Evolutionary conservation across 1,140 invertebrate genomes (phyloP).

Genomic region (Octopus sinensis): DNA sequence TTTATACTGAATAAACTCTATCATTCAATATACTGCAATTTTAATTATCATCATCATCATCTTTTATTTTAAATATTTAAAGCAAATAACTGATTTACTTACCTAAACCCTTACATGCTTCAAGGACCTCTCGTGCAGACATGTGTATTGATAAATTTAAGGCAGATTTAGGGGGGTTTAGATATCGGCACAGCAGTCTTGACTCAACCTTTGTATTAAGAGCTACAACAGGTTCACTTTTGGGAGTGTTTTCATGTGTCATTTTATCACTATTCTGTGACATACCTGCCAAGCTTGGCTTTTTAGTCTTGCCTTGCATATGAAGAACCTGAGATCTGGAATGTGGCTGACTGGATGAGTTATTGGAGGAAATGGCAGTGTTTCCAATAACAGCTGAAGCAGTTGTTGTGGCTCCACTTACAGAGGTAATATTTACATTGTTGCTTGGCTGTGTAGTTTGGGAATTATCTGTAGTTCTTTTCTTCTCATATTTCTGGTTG

Average conservation of each 20-base stretch:
- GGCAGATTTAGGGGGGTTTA: not conserved
- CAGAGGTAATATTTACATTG: not conserved
- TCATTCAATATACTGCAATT: no score
- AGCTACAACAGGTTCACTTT: not conserved
- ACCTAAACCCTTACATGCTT: slow-evolving; percentile 55
- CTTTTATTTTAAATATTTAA: no score
- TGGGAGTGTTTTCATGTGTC: not conserved
- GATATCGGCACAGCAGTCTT: not conserved
- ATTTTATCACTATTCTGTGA: not conserved
- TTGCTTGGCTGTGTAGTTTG: not conserved
- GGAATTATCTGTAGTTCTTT: not conserved
- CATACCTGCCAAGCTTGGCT: not conserved
- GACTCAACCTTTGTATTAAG: not conserved
- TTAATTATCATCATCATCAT: no score
- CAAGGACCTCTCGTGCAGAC: slow-evolving; percentile 53
- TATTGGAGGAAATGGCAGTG: slow-evolving; percentile 8
- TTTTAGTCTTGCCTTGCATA: not conserved
- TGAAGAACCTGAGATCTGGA: slow-evolving; percentile 13
- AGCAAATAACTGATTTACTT: slow-evolving; percentile 8
- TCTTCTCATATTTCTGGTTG: slow-evolving; percentile 19
- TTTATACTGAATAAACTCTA: no score
- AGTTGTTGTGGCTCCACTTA: not conserved
- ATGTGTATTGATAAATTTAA: slow-evolving; percentile 52
- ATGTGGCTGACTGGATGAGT: slow-evolving; percentile 9
- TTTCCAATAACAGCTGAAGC: not conserved